Evolutionary conservation across 2,113 vertebrate genomes (phyloP), one percentile per base, ranked within the genome.

Genomic region (Neodon shergylaensis): DNA sequence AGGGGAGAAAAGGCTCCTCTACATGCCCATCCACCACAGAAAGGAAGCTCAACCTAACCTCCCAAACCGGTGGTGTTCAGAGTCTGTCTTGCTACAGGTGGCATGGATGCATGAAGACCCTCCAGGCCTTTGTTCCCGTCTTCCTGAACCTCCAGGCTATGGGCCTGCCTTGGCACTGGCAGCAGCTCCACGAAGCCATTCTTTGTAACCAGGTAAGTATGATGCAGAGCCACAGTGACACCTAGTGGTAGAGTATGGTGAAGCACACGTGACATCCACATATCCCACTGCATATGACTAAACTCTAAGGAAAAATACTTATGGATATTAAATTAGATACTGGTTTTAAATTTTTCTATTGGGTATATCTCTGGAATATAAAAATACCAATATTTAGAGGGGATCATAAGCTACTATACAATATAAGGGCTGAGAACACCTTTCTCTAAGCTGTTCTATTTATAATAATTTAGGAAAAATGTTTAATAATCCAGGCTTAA

Each of bases 361-460:
- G 0, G 3, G 83, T 97, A 97, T 92, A 95, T 97, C 92, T 88
- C 97, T 97, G 94, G 21, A 96, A 95, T 98, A 98, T 49, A 94
- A 94, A 97, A 97, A 97, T 90, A 96, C 85, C 21, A 44, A 95
- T 90, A 68, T 84, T 94, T 97, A 0, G 89, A 92, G 54, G 28
- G 4, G 12, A 90, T 97, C 65, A 19, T 86, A 98, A 88, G 90
- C 16, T 21, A 94, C 83, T 94, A 91, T 97, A 86, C 96, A 96
- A 94, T 97, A 95, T 97, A 95, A 96, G 97, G 97, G 92, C 73
- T 8, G 58, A 94, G 92, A 97, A 96, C 66, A 94, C 73, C 92
- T 96, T 98, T 97, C 90, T 97, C 90, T 97, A 95, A 93, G 90
- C 88, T 93, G 96, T 91, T 94, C 84, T 94, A 95, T 94, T 96